Conservation (phyloP, 2,888 invertebrate species). For the Parthenolecanium corni region DNA sequence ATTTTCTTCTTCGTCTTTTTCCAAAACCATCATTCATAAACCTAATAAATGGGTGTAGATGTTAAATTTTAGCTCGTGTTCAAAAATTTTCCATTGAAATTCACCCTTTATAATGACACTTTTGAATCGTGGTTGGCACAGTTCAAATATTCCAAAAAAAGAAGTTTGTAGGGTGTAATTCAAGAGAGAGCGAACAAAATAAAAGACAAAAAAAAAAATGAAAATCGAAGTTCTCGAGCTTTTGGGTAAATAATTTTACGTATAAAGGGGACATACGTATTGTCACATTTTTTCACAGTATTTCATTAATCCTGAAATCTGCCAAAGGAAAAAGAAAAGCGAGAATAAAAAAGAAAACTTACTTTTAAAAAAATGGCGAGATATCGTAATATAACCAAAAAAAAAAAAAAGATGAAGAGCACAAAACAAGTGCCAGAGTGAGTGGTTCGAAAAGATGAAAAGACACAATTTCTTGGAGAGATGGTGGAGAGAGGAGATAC, state of each 20-base stretch:
- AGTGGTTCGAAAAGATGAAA: neutral
- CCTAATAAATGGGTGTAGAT: too few species aligned
- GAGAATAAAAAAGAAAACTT: too few species aligned
- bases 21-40: too few species aligned
- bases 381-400: neutral
- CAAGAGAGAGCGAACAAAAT: neutral
- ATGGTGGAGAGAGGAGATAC: too few species aligned
- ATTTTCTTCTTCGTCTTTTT: too few species aligned
- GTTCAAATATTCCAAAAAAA: neutral
- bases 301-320: conserved; percentile 19
- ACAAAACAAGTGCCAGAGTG: neutral
- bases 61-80: neutral
- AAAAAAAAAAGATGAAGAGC: conserved; percentile 1
- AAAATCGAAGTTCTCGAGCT: neutral
- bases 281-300: conserved; percentile 17
- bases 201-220: neutral
- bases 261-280: neutral
- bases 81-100: neutral
- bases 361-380: neutral
- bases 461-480: neutral
- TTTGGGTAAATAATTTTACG: neutral
- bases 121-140: neutral
- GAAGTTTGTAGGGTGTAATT: neutral
- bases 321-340: neutral
- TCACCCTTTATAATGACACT: neutral